These are phyloP conservation scores for Xiphias gladius DNA, from an alignment of 2,113 vertebrate genomes.

Conservation along the genomic window DNA sequence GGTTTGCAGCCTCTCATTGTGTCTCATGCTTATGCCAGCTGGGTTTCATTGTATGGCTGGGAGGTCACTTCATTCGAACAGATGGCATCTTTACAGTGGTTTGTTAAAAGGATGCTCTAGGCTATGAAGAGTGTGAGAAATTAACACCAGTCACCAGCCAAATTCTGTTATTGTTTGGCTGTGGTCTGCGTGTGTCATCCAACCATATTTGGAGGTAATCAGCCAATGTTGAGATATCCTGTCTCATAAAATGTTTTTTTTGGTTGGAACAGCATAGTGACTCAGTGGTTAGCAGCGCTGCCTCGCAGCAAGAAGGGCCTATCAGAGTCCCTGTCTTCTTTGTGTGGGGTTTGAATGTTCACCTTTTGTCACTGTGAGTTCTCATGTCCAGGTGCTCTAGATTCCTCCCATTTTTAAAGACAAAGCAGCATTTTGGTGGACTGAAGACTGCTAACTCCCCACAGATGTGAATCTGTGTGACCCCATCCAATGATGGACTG, in stretches of 20 bases:
- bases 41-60: slow-evolving; percentile 63
- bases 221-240: slow-evolving; percentile 26
- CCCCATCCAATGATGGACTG: background rate
- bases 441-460: slow-evolving; percentile 1
- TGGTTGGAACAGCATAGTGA: slow-evolving; percentile 5
- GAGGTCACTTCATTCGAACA: slow-evolving; percentile 74
- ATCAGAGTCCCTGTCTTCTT: background rate
- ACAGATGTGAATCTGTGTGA: background rate
- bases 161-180: slow-evolving; percentile 56
- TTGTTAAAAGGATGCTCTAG: slow-evolving; percentile 61
- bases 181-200: slow-evolving; percentile 40
- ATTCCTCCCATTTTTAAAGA: background rate
- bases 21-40: slow-evolving; percentile 57
- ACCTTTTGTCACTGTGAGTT: background rate
- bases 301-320: slow-evolving; percentile 1
- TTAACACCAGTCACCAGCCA: slow-evolving; percentile 53
- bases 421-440: slow-evolving; percentile 7
- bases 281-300: slow-evolving; percentile 21
- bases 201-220: slow-evolving; percentile 49
- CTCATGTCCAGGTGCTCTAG: background rate
- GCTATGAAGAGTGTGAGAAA: slow-evolving; percentile 60
- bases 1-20: slow-evolving; percentile 46
- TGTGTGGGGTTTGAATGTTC: background rate
- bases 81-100: slow-evolving; percentile 71
- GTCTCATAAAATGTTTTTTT: slow-evolving; percentile 1